Base-by-base conservation (phyloP, 2,888 invertebrate species). In the Coelopa pilipes region DNA sequence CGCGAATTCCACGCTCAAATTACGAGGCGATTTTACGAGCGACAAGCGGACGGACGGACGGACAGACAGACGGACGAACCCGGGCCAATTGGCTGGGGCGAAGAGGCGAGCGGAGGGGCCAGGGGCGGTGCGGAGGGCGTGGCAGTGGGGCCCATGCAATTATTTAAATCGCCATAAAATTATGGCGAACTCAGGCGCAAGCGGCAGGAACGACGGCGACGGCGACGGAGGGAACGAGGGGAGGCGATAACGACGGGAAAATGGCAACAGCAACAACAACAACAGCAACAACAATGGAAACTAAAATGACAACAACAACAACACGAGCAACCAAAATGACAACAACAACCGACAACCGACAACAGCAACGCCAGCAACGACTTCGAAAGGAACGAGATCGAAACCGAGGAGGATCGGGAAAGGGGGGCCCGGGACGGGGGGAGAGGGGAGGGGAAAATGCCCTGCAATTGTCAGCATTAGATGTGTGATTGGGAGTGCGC, bases 91-190 rank as follows among this genome's bases (percentile, higher is more conserved):
- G n/a, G n/a, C n/a, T n/a, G n/a, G 34, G 34, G 7, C 34, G 34
- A 7, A 34, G 4, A 7, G 34, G 7, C 34, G n/a, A 11, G 19
- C 45, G 7, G 13, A 53, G 15, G 70, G 55, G 17, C 13, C 17
- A 65, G 49, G 15, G 50, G 24, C 50, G 17, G 59, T 57, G 45
- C 66, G 34, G 62, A 15, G 50, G 66, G 19, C 66, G 45, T 46
- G 47, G 19, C 62, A 68, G 69, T 73, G 63, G 63, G 45, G 73
- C 69, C 63, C 19, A 63, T 53, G 57, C 69, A 63, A 73, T 73
- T 72, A 72, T 72, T 57, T 66, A 72, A 72, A 72, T 72, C 55
- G 46, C 70, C 60, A 62, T 62, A 24, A 70, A 60, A 60, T 70
- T 70, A 62, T 70, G 24, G 70, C 34, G 49, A 19, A 60, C 24